phyloP scores from a whole-genome alignment of 2,797 vertebrate genomes.

The Hyperoplus immaculatus region DNA sequence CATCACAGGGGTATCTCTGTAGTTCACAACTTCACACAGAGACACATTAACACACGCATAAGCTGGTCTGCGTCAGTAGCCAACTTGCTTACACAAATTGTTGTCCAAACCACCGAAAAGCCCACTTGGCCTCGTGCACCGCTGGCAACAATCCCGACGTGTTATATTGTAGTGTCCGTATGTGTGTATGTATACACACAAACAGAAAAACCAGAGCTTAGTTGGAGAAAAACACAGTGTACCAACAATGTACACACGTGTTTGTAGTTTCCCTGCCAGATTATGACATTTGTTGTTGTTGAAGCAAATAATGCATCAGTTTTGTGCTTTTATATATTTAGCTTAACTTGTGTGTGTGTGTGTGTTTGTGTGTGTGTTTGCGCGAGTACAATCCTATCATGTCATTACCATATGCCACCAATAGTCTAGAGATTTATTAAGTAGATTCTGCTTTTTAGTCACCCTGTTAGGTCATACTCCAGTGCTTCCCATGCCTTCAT shows the following conservation, averaged over 20 bases:
- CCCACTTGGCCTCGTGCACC: slow-evolving; percentile 76
- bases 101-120: slow-evolving; percentile 80
- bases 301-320: slow-evolving; percentile 13
- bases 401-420: slow-evolving; percentile 22
- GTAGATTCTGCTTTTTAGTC: slow-evolving; percentile 52
- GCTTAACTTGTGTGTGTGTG: not conserved
- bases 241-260: not conserved
- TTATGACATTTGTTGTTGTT: slow-evolving; percentile 25
- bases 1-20: not conserved
- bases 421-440: slow-evolving; percentile 51
- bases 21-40: slow-evolving; percentile 25
- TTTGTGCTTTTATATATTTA: slow-evolving; percentile 7
- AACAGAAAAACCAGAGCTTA: slow-evolving; percentile 40
- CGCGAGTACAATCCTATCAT: not conserved
- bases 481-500: slow-evolving; percentile 58
- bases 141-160: slow-evolving; percentile 44
- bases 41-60: not conserved
- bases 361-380: slow-evolving; percentile 6
- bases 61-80: slow-evolving; percentile 19
- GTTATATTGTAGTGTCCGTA: slow-evolving; percentile 30
- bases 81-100: slow-evolving; percentile 78
- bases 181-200: slow-evolving; percentile 46
- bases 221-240: slow-evolving; percentile 19
- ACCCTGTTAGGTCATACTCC: slow-evolving; percentile 54
- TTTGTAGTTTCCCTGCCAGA: slow-evolving; percentile 8